Percentiles rank a stretch among this genome's conserved stretches.
Evolutionary conservation across 2,113 vertebrate genomes (phyloP).

Genomic region (Ceyx cyanopectus): DNA sequence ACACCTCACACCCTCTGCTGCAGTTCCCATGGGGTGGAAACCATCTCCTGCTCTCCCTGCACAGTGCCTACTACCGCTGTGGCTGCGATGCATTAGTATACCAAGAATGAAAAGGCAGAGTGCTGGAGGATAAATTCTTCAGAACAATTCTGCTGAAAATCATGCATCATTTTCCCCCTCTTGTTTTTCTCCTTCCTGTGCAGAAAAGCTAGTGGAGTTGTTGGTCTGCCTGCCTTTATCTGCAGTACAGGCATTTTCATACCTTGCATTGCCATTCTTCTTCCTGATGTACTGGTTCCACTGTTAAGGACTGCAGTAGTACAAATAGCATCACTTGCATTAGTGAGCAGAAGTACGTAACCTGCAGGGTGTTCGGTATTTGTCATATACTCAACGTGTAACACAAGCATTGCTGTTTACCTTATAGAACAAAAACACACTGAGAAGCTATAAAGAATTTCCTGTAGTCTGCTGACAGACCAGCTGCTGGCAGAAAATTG

Average conservation of each 20-base stretch:
- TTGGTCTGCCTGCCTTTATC: not conserved
- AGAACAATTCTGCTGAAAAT: not conserved
- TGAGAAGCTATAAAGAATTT: not conserved
- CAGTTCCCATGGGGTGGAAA: not conserved
- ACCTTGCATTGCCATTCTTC: not conserved
- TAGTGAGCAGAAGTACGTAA: not conserved
- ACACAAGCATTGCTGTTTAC: not conserved
- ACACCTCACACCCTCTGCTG: no score
- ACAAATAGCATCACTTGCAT: not conserved
- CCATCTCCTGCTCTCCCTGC: no score
- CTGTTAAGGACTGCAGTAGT: not conserved
- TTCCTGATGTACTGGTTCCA: not conserved
- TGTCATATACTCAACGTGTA: not conserved
- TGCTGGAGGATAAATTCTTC: not conserved
- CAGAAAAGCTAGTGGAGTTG: not conserved
- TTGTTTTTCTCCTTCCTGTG: not conserved
- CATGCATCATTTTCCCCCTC: not conserved
- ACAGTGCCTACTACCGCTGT: rapidly evolving
- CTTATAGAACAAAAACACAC: not conserved
- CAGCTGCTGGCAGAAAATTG: slow-evolving; percentile 13
- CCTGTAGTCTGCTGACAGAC: not conserved
- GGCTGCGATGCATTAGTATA: not conserved
- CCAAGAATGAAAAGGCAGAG: not conserved
- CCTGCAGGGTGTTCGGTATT: not conserved
- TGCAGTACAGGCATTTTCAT: not conserved